Evolutionary conservation across 2,888 invertebrate species (phyloP).

Genomic region (Melieria picta): DNA sequence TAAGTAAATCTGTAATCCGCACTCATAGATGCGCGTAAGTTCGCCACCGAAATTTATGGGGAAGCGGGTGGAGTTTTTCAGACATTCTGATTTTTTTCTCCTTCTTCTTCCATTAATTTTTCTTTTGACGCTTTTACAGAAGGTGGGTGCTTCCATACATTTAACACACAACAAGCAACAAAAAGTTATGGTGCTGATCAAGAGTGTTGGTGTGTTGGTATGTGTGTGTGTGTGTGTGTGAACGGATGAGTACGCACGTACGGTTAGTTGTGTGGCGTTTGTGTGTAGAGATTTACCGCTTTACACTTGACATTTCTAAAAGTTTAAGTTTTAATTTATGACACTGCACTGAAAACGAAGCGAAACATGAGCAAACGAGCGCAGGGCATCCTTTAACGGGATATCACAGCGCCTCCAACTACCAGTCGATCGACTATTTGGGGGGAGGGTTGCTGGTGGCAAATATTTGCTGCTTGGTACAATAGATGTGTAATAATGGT

Average conservation of each 20-base stretch:
- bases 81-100: no score
- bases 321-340: slow-evolving; percentile 67
- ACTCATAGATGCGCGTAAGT: slow-evolving; percentile 9
- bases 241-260: slow-evolving; percentile 43
- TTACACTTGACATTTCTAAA: slow-evolving; percentile 67
- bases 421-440: no score
- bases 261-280: slow-evolving; percentile 6
- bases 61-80: slow-evolving; percentile 49
- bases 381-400: slow-evolving; percentile 1
- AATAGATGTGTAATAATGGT: no score
- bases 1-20: no score
- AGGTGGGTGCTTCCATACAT: slow-evolving; percentile 40
- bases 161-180: slow-evolving; percentile 23
- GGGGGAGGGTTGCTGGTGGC: no score
- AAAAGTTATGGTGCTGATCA: background rate
- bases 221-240: slow-evolving; percentile 52
- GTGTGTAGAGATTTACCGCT: slow-evolving; percentile 65
- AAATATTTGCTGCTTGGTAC: no score
- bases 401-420: background rate
- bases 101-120: no score
- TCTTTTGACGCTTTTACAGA: no score
- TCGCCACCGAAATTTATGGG: slow-evolving; percentile 37
- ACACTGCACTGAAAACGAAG: slow-evolving; percentile 55
- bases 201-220: slow-evolving; percentile 30
- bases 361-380: background rate